phyloP scores from a whole-genome alignment of 1,140 invertebrate species.

The Spodoptera frugiperda region DNA sequence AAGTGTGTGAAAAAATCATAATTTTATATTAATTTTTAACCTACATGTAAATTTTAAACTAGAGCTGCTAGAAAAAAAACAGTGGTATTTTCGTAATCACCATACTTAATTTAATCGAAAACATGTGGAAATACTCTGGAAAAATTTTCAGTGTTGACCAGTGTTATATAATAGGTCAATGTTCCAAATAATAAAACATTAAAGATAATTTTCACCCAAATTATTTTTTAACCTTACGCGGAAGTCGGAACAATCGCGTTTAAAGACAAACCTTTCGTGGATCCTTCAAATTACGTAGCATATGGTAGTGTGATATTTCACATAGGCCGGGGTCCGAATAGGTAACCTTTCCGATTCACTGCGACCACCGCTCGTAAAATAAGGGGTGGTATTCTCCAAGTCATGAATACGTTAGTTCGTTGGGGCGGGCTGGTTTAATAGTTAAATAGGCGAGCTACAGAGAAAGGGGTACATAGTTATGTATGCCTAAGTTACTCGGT shows the following conservation, averaged over 20 bases:
- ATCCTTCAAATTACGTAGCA: conserved; percentile 71
- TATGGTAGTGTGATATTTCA: conserved; percentile 71
- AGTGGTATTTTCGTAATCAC: no score
- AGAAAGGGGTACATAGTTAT: conserved; percentile 54
- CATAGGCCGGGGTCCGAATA: conserved; percentile 63
- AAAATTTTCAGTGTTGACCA: no score
- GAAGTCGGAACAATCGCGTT: conserved; percentile 8
- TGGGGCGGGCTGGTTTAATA: conserved; percentile 73
- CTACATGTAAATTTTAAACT: no score
- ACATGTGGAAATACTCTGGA: no score
- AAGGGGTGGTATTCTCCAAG: conserved; percentile 68
- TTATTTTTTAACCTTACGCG: conserved; percentile 19
- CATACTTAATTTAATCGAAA: no score
- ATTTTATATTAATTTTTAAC: no score
- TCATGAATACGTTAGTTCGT: conserved; percentile 81
- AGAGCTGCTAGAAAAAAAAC: no score
- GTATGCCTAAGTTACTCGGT: conserved; percentile 52
- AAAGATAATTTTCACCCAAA: not conserved
- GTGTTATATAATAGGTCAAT: no score
- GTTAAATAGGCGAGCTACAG: conserved; percentile 75
- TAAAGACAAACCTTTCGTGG: conserved; percentile 54
- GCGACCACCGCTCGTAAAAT: conserved; percentile 76
- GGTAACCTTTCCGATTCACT: conserved; percentile 75
- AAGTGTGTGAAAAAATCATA: no score
- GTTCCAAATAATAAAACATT: no score